A percentile compares a stretch with the other conserved stretches of the same genome.
phyloP scores from a whole-genome alignment of 1,140 invertebrate species.

The Adoxophyes honmai region DNA sequence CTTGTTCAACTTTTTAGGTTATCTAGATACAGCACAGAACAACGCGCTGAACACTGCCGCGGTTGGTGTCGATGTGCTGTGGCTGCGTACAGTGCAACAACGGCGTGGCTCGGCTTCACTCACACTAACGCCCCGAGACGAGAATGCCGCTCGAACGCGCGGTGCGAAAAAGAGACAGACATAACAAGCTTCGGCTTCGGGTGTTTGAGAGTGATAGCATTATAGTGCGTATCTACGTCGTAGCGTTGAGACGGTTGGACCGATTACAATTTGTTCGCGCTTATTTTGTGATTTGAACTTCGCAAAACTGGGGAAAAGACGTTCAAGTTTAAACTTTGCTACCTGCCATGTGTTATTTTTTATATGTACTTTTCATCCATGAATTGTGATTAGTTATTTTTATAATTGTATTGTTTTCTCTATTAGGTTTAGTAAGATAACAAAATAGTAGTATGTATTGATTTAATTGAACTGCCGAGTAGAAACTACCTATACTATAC shows the following conservation, averaged over 20 bases:
- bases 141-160: neutral
- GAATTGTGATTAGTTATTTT: too few species aligned
- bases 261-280: conserved; percentile 10
- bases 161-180: conserved; percentile 6
- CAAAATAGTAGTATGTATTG: too few species aligned
- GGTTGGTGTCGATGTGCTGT: conserved; percentile 66
- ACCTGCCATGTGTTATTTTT: too few species aligned
- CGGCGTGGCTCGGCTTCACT: conserved; percentile 27
- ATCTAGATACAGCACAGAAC: conserved; percentile 69
- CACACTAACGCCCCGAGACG: neutral
- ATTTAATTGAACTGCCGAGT: too few species aligned
- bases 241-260: neutral
- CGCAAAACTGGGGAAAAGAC: neutral
- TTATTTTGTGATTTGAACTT: neutral
- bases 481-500: too few species aligned
- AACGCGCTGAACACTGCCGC: conserved; percentile 73
- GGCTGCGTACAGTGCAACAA: conserved; percentile 45
- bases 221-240: neutral
- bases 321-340: too few species aligned
- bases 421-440: too few species aligned
- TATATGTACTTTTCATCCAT: too few species aligned
- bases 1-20: conserved; percentile 66
- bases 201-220: neutral
- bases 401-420: too few species aligned
- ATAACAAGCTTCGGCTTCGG: neutral